Conservation (phyloP, 2,888 invertebrate genomes). For the Spodoptera exigua region DNA sequence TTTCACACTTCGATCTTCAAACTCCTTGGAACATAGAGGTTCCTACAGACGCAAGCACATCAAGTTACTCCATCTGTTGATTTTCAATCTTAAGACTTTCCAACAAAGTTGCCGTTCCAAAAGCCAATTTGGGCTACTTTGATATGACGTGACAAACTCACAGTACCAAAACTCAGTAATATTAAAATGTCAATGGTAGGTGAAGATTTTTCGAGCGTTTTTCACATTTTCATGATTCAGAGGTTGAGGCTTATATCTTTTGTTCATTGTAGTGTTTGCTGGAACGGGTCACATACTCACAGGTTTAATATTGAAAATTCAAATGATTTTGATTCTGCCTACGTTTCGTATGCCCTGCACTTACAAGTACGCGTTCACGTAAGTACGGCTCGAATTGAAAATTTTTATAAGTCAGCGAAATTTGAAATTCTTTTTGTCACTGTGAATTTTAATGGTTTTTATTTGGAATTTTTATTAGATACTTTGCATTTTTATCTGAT, state of each 20-base stretch:
- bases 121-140: no score
- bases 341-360: constrained; percentile 28
- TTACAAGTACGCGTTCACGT: background rate
- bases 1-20: no score
- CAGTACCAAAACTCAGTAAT: constrained; percentile 9
- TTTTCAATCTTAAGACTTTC: no score
- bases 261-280: constrained; percentile 55
- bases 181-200: constrained; percentile 35
- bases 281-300: constrained; percentile 23
- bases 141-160: no score
- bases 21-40: no score
- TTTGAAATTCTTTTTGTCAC: background rate
- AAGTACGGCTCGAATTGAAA: constrained; percentile 7
- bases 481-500: no score
- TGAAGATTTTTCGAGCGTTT: constrained; percentile 28
- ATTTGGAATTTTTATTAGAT: no score
- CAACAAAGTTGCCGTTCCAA: no score
- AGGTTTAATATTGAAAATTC: constrained; percentile 19
- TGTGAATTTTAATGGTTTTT: no score
- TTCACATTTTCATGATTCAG: constrained; percentile 36
- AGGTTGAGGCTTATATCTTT: constrained; percentile 39
- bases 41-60: no score
- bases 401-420: constrained; percentile 4
- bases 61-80: no score
- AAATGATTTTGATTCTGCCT: constrained; percentile 19